Percentiles rank a stretch among this genome's conserved stretches.
phyloP scores from a whole-genome alignment of 2,888 invertebrate genomes.

The Epinotia demarniana region DNA sequence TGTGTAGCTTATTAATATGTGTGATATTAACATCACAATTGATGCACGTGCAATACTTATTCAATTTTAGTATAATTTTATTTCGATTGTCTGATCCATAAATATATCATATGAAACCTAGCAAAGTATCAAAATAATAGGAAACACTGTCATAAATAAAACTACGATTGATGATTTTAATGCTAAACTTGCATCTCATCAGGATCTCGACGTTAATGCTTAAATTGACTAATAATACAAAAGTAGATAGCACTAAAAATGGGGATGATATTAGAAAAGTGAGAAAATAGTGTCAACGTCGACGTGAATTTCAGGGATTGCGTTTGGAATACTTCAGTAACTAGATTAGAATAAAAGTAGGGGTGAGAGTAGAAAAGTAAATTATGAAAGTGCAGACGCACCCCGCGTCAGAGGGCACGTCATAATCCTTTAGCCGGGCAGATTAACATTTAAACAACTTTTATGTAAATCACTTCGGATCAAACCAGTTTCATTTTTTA shows the following conservation, averaged over 20 bases:
- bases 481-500: constrained; percentile 68
- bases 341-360: constrained; percentile 6
- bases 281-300: not conserved
- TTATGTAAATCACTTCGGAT: constrained; percentile 76
- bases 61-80: not conserved
- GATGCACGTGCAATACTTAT: constrained; percentile 37
- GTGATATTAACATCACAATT: constrained; percentile 45
- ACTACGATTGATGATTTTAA: no score
- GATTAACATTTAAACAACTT: constrained; percentile 84
- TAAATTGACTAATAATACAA: not conserved
- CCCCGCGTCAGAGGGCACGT: constrained; percentile 68
- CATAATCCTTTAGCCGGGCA: constrained; percentile 70
- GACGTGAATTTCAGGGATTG: not conserved
- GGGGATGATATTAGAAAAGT: no score
- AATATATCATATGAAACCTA: not conserved
- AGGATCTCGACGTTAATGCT: no score
- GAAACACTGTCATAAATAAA: no score
- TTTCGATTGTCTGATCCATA: not conserved
- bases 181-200: no score
- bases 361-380: constrained; percentile 49
- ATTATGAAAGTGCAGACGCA: constrained; percentile 60
- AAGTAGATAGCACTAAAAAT: no score
- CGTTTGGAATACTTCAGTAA: not conserved
- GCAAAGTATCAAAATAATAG: no score
- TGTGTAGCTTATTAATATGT: constrained; percentile 53